These are phyloP conservation scores for Enteromius radiatus DNA, from an alignment of 2,797 vertebrate genomes.

Conservation along the genomic window DNA sequence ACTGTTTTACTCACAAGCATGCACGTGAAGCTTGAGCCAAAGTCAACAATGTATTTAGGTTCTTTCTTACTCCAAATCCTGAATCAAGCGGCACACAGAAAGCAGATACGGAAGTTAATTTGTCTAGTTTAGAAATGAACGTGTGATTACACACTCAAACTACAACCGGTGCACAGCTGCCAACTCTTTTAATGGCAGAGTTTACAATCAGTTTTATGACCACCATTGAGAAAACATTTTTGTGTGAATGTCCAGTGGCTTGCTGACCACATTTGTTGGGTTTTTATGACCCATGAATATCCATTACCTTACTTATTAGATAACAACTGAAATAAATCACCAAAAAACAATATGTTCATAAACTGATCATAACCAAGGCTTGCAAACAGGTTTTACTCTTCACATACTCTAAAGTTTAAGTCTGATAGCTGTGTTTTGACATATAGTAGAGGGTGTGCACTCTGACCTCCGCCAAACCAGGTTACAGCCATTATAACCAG, in stretches of 20 bases:
- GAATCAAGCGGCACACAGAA: background rate
- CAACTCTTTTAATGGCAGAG: background rate
- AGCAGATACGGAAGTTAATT: background rate
- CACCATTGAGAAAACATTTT: background rate
- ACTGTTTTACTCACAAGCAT: background rate
- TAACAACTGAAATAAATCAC: background rate
- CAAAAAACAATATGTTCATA: background rate
- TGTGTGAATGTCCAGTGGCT: background rate
- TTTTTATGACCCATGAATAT: background rate
- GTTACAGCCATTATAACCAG: background rate
- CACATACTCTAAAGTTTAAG: background rate
- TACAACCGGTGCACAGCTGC: background rate
- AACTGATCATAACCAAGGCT: background rate
- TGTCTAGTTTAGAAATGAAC: background rate
- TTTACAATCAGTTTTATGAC: background rate
- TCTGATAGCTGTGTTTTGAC: background rate
- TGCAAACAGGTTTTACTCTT: background rate
- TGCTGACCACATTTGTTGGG: background rate
- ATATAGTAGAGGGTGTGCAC: background rate
- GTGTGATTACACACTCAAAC: background rate
- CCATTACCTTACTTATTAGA: background rate
- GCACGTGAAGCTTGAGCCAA: background rate
- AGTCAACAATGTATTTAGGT: background rate
- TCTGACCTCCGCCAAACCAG: background rate
- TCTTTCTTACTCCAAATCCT: conserved; percentile 1